A percentile compares a stretch with the other conserved stretches of the same genome.
phyloP scores from a whole-genome alignment of 2,888 invertebrate species.

The Drosophila longiperda region DNA sequence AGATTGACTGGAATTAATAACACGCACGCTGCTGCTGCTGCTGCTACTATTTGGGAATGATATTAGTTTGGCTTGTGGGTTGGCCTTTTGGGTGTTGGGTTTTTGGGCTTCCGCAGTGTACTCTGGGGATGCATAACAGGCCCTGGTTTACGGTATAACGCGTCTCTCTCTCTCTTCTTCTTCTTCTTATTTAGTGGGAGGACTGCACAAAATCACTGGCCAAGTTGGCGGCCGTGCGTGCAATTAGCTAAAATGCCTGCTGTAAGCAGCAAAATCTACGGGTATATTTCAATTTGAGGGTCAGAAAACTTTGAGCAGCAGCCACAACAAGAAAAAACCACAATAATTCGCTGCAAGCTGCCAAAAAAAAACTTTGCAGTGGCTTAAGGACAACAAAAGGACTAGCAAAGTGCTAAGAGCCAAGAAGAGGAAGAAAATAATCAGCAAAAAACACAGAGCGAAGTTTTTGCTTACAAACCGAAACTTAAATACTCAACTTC shows the following conservation, averaged over 20 bases:
- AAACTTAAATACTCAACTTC: background rate
- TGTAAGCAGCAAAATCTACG: constrained; percentile 43
- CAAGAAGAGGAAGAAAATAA: constrained; percentile 12
- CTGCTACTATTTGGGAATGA: constrained; percentile 13
- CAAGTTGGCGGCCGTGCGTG: constrained; percentile 65
- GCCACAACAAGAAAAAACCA: constrained; percentile 11
- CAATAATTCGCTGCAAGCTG: constrained; percentile 23
- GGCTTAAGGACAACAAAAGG: constrained; percentile 37
- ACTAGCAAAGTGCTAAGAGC: constrained; percentile 53
- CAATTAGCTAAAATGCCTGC: constrained; percentile 72
- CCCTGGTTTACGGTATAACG: constrained; percentile 74
- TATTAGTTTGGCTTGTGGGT: constrained; percentile 37
- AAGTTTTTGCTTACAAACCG: background rate
- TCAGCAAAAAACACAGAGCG: constrained; percentile 12
- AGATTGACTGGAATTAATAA: constrained; percentile 81
- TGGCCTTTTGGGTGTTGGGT: background rate
- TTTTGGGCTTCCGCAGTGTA: constrained; percentile 16
- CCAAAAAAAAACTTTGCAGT: constrained; percentile 38
- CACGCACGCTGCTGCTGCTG: constrained; percentile 52
- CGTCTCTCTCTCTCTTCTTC: constrained; percentile 19
- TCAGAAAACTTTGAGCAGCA: constrained; percentile 59
- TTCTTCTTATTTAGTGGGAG: background rate
- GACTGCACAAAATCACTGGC: constrained; percentile 52
- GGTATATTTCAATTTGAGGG: constrained; percentile 73
- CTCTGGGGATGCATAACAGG: constrained; percentile 72